A percentile compares a stretch with the other conserved stretches of the same genome.
phyloP scores from a whole-genome alignment of 2,113 vertebrate genomes.

The Dipodomys merriami region DNA sequence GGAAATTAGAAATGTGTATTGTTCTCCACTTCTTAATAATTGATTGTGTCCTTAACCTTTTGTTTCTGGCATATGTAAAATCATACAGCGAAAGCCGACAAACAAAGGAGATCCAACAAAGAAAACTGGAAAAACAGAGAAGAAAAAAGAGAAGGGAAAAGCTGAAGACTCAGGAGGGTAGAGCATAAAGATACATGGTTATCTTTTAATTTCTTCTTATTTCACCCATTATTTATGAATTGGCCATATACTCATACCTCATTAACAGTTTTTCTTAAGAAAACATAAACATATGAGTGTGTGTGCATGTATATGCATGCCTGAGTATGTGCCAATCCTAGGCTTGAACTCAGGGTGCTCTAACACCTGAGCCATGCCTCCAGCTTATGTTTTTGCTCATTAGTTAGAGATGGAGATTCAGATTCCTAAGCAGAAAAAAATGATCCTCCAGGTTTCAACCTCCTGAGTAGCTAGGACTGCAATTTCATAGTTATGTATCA shows the following conservation, averaged over 20 bases:
- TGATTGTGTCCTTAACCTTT: background rate
- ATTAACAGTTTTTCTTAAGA: background rate
- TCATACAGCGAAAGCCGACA: constrained; percentile 44
- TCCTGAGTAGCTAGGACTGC: too few relatives aligned
- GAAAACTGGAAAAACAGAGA: constrained; percentile 52
- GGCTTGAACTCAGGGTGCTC: too few relatives aligned
- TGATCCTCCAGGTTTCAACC: too few relatives aligned
- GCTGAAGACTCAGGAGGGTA: constrained; percentile 57
- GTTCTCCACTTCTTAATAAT: background rate
- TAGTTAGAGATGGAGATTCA: too few relatives aligned
- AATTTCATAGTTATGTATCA: constrained; percentile 20
- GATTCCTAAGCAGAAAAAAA: too few relatives aligned
- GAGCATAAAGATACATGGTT: constrained; percentile 39
- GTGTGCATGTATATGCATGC: too few relatives aligned
- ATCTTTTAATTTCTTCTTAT: background rate
- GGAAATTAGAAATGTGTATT: background rate
- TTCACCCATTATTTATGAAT: background rate
- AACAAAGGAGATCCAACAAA: background rate
- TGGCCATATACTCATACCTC: background rate
- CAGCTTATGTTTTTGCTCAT: too few relatives aligned
- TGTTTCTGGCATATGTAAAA: constrained; percentile 47
- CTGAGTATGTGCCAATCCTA: too few relatives aligned
- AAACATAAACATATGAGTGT: background rate
- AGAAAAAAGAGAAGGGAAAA: constrained; percentile 67
- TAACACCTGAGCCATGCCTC: too few relatives aligned